Evolutionary conservation across 2,888 invertebrate genomes (phyloP), one percentile per base, ranked within the genome.

Genomic region (Scrobipalpa atriplicella): DNA sequence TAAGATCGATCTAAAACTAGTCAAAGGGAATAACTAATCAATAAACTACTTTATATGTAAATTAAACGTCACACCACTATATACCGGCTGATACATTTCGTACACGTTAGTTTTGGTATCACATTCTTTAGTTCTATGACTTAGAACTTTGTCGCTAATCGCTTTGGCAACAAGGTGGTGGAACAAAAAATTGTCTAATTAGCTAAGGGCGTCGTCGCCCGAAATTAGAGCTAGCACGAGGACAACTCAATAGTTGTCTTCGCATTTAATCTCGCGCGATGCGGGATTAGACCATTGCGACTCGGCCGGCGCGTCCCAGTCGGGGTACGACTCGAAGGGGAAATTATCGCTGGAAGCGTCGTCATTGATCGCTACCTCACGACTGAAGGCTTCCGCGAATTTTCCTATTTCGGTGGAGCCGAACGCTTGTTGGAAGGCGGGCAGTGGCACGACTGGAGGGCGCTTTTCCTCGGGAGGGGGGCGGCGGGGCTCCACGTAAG

Each of bases 351-450:
- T 76, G 54, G 85, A 77, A 62, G 80, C 81, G 18, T 85, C 85
- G 19, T 90, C 92, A 51, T 87, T 85, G 19, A 91, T 93, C 39
- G 90, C 89, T 75, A 94, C 94, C 71, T 94, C 91, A 71, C 93
- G 94, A 69, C 94, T 94, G 82, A 95, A 96, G 64, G 94, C 95
- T 78, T 96, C 96, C 7, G 96, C 95, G 76, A 97, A 97, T 71
- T 96, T 95, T n/a, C 97, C 97, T 72, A 97, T 96, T 87, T 97
- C 97, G 29, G 97, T 97, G 38, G 96, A 96, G 36, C 97, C 97
- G 82, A 97, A 97, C 0, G 97, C 96, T 87, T 97, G 97, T 81
- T 96, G 96, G 81, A 97, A 97, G 60, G 96, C 96, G 7, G 96
- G 96, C 68, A 97, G 84, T 7, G 96, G 96, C 66, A 94, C 92